Evolutionary conservation across 1,140 invertebrate species (phyloP).

Genomic region (Spodoptera litura): DNA sequence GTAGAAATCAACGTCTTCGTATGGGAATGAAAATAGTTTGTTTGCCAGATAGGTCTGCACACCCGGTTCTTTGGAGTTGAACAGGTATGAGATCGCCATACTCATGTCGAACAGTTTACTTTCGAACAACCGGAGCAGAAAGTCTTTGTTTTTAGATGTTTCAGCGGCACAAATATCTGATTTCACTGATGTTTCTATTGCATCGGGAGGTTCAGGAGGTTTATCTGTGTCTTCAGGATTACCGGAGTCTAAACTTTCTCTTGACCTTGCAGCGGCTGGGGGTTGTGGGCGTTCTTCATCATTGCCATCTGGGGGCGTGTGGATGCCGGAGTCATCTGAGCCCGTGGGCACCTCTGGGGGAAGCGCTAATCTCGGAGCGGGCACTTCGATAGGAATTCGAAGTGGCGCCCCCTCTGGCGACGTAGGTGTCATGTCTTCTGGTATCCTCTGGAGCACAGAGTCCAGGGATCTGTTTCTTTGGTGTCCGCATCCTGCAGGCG

Average conservation of each 20-base stretch:
- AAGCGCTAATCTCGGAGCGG: conserved; percentile 92
- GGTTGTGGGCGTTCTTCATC: conserved; percentile 74
- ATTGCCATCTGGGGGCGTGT: conserved; percentile 86
- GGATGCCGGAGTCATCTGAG: conserved; percentile 94
- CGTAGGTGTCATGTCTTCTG: conserved; percentile 93
- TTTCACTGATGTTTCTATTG: conserved; percentile 57
- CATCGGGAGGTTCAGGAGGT: conserved; percentile 82
- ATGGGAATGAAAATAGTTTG: conserved; percentile 97
- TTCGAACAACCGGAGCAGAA: conserved; percentile 96
- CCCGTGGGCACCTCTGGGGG: conserved; percentile 92
- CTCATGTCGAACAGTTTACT: conserved; percentile 99
- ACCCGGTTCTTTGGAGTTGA: conserved; percentile 99
- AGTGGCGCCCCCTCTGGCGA: conserved; percentile 90
- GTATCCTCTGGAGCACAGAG: conserved; percentile 94
- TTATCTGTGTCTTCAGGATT: conserved; percentile 87
- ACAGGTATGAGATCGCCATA: conserved; percentile 98
- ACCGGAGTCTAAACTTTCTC: conserved; percentile 91
- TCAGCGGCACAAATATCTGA: conserved; percentile 61
- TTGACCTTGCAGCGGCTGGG: conserved; percentile 84
- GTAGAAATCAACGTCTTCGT: conserved; percentile 98
- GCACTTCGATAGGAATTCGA: conserved; percentile 91
- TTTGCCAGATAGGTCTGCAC: conserved; percentile 98
- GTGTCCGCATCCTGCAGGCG: conserved; percentile 88
- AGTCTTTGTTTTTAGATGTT: conserved; percentile 81
- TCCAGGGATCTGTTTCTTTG: conserved; percentile 95